Base-by-base conservation (phyloP, 1,140 invertebrate genomes). In the Rhopalosiphum padi region DNA sequence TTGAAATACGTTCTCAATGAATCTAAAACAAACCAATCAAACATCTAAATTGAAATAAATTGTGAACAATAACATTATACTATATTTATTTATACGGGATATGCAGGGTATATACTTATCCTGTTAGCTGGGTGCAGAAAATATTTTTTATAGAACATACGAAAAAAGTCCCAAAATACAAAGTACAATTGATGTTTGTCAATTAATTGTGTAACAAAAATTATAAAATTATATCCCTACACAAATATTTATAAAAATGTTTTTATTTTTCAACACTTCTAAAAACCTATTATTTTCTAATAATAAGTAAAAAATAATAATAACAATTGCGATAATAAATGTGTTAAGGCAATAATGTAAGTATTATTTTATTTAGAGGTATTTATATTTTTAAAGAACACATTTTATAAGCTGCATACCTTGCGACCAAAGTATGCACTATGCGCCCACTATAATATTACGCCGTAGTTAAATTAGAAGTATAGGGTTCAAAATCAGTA, bases 11-110 rank as follows among this genome's bases (percentile, higher is more conserved):
- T 88, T 89, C 35, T 53, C 8, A 21, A 55, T 37, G n/a, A 89
- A 89, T 55, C 87, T 89, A 35, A 53, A 89, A 89, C 48, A 89
- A 35, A 89, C 22, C 51, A 55, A 53, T 55, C 5, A 55, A 41
- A 89, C 3, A 4, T 89, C n/a, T 37, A 5, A 15, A 55, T 41
- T 89, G 3, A 89, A 89, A 53, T 51, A 15, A 25, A n/a, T 68
- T 18, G 11, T 68, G 18, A 15, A 68, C 15, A 68, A 35, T 35
- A n/a, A 18, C n/a, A 77, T 35, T 77, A 77, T n/a, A 77, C 3
- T 8, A 68, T n/a, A n/a, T 1, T 5, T 77, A 77, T 77, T 15
- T 18, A 15, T 5, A 51, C 48, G 15, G 15, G 48, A 51, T 51
- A 51, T 51, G 48, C 15, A 51, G 15, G 15, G 48, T 51, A 51